Evolutionary conservation across 2,113 vertebrate genomes (phyloP).

Genomic region (Spermophilus dauricus): DNA sequence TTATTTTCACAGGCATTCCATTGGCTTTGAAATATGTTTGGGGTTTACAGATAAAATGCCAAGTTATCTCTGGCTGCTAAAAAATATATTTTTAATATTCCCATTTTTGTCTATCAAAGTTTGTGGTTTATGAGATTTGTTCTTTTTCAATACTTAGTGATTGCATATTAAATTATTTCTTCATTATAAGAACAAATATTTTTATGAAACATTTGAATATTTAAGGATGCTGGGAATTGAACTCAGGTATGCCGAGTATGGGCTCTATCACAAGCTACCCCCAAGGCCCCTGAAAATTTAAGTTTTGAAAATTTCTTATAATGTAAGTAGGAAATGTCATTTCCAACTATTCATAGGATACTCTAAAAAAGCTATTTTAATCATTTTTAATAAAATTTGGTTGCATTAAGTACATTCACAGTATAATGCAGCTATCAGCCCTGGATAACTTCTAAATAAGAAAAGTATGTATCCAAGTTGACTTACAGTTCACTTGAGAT

Average conservation of each 20-base stretch:
- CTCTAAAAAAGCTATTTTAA: not conserved
- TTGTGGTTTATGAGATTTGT: not conserved
- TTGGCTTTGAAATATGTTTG: conserved; percentile 44
- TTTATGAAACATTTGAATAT: conserved; percentile 61
- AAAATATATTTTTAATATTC: conserved; percentile 25
- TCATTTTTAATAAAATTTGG: not conserved
- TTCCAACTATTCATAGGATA: not conserved
- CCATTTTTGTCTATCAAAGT: conserved; percentile 3
- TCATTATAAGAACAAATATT: not conserved
- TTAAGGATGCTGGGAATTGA: not conserved
- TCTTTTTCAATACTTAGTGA: not conserved
- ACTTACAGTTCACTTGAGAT: conserved; percentile 58
- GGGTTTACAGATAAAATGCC: conserved; percentile 22
- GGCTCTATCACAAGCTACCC: not conserved
- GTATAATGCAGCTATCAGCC: not conserved
- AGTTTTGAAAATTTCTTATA: not conserved
- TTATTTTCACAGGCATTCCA: not conserved
- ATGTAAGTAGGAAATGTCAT: no score
- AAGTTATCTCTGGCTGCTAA: not conserved
- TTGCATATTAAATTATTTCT: not conserved
- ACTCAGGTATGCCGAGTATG: not conserved
- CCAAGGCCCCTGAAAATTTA: not conserved
- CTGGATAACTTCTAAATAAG: not conserved
- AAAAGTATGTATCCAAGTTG: conserved; percentile 57
- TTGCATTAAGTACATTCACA: not conserved